Evolutionary conservation across 1,140 invertebrate species (phyloP).

Genomic region (Temnothorax nylanderi): DNA sequence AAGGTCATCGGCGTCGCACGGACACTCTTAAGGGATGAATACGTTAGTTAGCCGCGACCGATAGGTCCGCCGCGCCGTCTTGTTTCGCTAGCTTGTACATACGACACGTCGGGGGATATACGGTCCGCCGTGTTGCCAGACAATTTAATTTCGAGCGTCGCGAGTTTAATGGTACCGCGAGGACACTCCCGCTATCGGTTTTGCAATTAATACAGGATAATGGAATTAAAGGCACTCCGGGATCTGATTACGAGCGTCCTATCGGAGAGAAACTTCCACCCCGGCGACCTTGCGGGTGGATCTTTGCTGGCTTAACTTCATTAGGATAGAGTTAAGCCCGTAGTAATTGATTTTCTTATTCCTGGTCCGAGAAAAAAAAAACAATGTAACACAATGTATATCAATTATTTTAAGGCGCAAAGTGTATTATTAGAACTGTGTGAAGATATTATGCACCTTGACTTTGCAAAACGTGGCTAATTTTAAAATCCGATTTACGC

Average conservation of each 20-base stretch:
- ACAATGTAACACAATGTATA: neutral
- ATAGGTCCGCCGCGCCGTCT: neutral
- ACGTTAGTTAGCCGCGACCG: slow-evolving; percentile 24
- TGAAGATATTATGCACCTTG: neutral
- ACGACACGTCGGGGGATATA: slow-evolving; percentile 16
- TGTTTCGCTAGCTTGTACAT: slow-evolving; percentile 22
- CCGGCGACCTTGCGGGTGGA: neutral
- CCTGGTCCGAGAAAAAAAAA: neutral
- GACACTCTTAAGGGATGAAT: slow-evolving; percentile 61
- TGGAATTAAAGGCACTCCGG: slow-evolving; percentile 49
- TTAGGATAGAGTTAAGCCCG: slow-evolving; percentile 35
- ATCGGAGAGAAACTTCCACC: slow-evolving; percentile 37
- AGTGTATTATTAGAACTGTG: neutral
- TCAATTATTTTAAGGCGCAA: neutral
- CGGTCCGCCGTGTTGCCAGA: slow-evolving; percentile 1
- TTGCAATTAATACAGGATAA: slow-evolving; percentile 60
- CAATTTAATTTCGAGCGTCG: slow-evolving; percentile 52
- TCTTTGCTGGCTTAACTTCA: slow-evolving; percentile 37
- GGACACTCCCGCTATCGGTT: slow-evolving; percentile 49
- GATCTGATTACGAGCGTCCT: slow-evolving; percentile 52
- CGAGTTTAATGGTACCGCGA: slow-evolving; percentile 56
- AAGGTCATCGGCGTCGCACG: slow-evolving; percentile 67
- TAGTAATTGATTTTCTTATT: slow-evolving; percentile 51
- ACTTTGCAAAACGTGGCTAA: neutral
- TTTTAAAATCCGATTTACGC: neutral